Evolutionary conservation across 2,888 invertebrate species (phyloP), one percentile per base, ranked within the genome.

Genomic region (Metalampra italica): DNA sequence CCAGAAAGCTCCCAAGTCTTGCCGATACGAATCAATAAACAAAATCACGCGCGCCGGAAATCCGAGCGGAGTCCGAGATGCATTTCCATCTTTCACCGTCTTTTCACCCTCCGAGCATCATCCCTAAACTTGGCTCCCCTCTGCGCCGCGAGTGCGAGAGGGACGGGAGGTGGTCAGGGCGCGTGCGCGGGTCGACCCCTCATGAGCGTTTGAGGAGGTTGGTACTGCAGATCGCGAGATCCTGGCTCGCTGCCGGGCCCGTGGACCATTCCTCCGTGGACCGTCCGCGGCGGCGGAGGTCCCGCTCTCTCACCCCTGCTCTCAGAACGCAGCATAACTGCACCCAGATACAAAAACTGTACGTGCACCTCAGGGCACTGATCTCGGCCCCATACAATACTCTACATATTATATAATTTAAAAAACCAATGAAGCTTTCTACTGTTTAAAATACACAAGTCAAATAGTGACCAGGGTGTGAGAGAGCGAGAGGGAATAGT

Each of bases 61-160:
- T 87, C 87, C 86, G 87, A 85, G 81, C 85, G 73, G 73, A 82
- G 81, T 83, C 78, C 79, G 79, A 86, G 85, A 88, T 89, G 88
- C 87, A 89, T 85, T 88, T 87, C 87, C 87, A 87, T 86, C 85
- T 84, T 85, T 82, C 85, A 82, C 76, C 82, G 84, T 84, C 82
- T 84, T 78, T 80, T 82, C 86, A 87, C 88, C 88, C 88, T 86
- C 83, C 85, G 78, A 81, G 83, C 70, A 81, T 77, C 84, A 80
- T 84, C 87, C 87, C 85, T 66, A 79, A 81, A 80, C 70, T 76
- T 76, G 66, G 62, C 66, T 70, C 67, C 68, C 75, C 66, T 66
- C 56, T 59, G 29, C 50, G 55, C 53, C 59, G 55, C 59, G 72
- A 55, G 79, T 66, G 71, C 63, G 73, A 78, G 60, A 56, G 73